A percentile compares a stretch with the other conserved stretches of the same genome.
Evolutionary conservation across 2,888 invertebrate species (phyloP).

Genomic region (Eristalinus aeneus): DNA sequence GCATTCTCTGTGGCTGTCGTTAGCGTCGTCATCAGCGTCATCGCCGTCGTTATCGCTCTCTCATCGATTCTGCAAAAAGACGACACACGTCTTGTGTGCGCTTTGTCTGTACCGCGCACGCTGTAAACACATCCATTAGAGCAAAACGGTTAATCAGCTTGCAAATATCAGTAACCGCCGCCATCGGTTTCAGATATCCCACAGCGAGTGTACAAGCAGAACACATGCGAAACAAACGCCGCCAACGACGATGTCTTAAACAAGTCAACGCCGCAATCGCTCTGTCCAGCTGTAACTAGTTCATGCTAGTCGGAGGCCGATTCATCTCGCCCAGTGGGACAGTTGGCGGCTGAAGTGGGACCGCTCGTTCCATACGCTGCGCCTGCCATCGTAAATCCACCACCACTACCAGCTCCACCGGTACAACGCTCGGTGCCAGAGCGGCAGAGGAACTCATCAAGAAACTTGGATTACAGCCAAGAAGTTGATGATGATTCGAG

Average conservation of each 20-base stretch:
- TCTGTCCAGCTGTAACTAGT: conserved; percentile 47
- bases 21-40: not conserved
- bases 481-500: conserved; percentile 43
- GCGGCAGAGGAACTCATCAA: conserved; percentile 51
- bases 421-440: not conserved
- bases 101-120: not conserved
- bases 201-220: not conserved
- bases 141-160: conserved; percentile 11
- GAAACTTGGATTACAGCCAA: conserved; percentile 57
- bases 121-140: conserved; percentile 26
- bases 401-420: too few species aligned
- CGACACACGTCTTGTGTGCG: not conserved
- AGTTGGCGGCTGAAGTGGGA: not conserved
- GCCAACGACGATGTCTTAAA: not conserved
- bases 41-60: not conserved
- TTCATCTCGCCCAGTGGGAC: conserved; percentile 29
- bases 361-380: conserved; percentile 2
- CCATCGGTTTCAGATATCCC: not conserved
- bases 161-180: not conserved
- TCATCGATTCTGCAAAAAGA: not conserved
- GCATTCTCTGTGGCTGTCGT: not conserved
- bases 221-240: not conserved
- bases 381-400: not conserved
- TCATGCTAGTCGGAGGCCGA: conserved; percentile 39
- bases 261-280: not conserved